Conservation (phyloP, 1,140 invertebrate genomes). For the Lasaia peninsularis region DNA sequence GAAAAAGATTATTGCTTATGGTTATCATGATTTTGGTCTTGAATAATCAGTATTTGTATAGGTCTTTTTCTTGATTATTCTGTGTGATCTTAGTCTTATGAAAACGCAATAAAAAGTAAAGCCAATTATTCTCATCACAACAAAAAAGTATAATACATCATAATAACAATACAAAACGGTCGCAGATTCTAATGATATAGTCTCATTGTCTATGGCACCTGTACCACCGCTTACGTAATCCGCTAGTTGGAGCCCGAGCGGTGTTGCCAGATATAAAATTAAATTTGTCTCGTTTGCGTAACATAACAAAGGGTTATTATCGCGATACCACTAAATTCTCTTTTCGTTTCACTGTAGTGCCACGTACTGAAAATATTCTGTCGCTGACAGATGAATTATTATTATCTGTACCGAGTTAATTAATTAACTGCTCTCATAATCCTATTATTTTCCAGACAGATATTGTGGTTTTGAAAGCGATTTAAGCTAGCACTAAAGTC, state of each 20-base stretch:
- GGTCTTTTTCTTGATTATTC: too few species aligned
- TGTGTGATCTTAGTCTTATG: too few species aligned
- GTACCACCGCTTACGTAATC: neutral
- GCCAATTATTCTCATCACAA: too few species aligned
- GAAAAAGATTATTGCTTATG: too few species aligned
- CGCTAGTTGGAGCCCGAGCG: neutral
- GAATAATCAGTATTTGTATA: too few species aligned
- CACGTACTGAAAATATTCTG: neutral
- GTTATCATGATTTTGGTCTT: too few species aligned
- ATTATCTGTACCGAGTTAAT: neutral
- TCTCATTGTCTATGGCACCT: neutral
- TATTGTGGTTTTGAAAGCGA: too few species aligned
- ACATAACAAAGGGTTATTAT: constrained; percentile 1
- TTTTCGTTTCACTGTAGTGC: neutral
- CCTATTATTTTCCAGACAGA: neutral
- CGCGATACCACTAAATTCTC: neutral
- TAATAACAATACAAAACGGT: too few species aligned
- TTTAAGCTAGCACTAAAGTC: too few species aligned
- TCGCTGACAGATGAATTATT: neutral
- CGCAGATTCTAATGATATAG: too few species aligned
- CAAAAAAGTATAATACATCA: too few species aligned
- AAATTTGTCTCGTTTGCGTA: constrained; percentile 8
- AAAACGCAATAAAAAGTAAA: too few species aligned
- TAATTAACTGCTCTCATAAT: neutral
- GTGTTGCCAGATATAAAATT: constrained; percentile 1